Evolutionary conservation across 2,113 vertebrate species (phyloP), one percentile per base, ranked within the genome.

Genomic region (Pimephales promelas): DNA sequence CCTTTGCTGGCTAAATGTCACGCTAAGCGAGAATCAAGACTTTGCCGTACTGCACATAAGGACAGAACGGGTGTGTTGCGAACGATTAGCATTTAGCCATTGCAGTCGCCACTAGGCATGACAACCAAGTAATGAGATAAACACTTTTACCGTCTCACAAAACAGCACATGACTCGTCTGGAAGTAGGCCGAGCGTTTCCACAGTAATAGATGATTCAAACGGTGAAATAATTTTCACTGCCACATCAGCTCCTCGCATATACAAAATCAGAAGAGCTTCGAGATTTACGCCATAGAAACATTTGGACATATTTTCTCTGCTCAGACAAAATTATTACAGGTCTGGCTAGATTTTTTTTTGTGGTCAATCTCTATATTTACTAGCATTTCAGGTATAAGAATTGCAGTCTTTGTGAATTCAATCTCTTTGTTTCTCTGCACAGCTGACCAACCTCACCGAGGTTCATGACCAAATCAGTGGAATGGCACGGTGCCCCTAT

Each of bases 401-500:
- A 45, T n/a, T 45, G 36, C 68, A 16, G n/a, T 57, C 18, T 83
- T 10, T 80, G 10, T 75, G 4, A 77, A 68, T 45, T 57, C 22
- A 78, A 8, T 74, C 26, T 85, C 36, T 82, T 54, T 78, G 64
- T 88, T 4, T 14, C 7, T 47, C 47, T 87, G 4, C 87, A 20
- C 85, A 99, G 98, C 87, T 99, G 89, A 97, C 88, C 57, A 98
- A 99, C 90, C 92, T 99, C 89, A 97, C 96, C 0, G 96, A 98
- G 91, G 94, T 97, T 90, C 97, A 98, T 0, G 97, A 99, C 87
- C 97, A 98, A 92, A 97, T 99, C 92, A 99, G 95, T n/a, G 98
- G 98, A 14, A 99, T 98, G 97, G 98, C 98, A 45, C 96, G 98
- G 49, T 99, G 98, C 78, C 98, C 98, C 11, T 98, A 99, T 89